Evolutionary conservation across 2,888 invertebrate genomes (phyloP).

Genomic region (Orthonevra nobilis): DNA sequence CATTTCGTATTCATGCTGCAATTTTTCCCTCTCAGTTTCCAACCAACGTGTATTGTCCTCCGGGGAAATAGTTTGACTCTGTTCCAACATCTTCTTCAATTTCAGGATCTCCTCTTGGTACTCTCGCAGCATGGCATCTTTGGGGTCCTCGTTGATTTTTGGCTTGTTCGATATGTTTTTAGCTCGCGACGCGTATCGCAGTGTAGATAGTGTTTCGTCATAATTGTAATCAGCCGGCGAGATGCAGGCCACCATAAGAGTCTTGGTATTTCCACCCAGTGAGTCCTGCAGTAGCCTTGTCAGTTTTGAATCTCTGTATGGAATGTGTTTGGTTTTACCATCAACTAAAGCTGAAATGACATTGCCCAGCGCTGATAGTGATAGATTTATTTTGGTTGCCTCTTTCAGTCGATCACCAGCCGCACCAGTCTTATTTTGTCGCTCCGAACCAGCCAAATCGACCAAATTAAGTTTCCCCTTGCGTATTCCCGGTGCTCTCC

Average conservation of each 20-base stretch:
- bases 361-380: constrained; percentile 91
- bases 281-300: constrained; percentile 90
- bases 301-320: constrained; percentile 92
- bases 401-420: constrained; percentile 92
- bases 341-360: constrained; percentile 93
- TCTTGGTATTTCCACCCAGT: constrained; percentile 92
- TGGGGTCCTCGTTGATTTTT: constrained; percentile 93
- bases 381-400: constrained; percentile 94
- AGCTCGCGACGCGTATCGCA: constrained; percentile 91
- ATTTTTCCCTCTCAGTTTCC: constrained; percentile 80
- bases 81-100: constrained; percentile 79
- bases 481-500: constrained; percentile 71
- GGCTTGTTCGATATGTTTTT: constrained; percentile 93
- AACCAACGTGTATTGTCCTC: constrained; percentile 73
- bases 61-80: constrained; percentile 24
- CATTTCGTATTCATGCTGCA: constrained; percentile 75
- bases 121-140: constrained; percentile 91
- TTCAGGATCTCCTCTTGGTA: constrained; percentile 92
- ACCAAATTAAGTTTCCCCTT: constrained; percentile 86
- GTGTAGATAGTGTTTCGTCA: constrained; percentile 90
- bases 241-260: constrained; percentile 92
- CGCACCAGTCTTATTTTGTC: constrained; percentile 92
- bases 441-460: constrained; percentile 93
- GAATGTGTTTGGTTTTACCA: constrained; percentile 89
- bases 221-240: constrained; percentile 91